Percentiles rank a stretch among this genome's conserved stretches.
Conservation (phyloP, 2,113 vertebrate genomes). For the Archilochus colubris region DNA sequence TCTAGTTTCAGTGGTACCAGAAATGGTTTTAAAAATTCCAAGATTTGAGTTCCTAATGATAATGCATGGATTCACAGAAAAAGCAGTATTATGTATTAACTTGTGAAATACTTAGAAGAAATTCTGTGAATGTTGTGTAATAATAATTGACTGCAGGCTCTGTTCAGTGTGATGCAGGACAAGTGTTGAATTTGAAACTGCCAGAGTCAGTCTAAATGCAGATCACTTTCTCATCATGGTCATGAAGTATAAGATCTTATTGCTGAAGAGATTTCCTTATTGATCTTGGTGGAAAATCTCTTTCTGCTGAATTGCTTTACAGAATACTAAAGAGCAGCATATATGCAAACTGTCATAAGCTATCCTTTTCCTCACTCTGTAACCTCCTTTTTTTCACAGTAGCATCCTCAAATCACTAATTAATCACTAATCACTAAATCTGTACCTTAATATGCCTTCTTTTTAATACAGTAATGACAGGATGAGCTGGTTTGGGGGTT, state of each 20-base stretch:
- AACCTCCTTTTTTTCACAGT: not conserved
- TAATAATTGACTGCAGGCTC: not conserved
- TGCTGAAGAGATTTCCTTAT: not conserved
- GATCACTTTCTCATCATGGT: not conserved
- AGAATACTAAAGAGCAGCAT: not conserved
- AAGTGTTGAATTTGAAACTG: not conserved
- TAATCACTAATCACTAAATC: not conserved
- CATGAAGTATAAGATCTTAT: not conserved
- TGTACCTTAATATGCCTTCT: not conserved
- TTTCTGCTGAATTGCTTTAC: not conserved
- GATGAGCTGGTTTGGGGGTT: not conserved
- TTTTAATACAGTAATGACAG: not conserved
- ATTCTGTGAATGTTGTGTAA: not conserved
- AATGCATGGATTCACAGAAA: not conserved
- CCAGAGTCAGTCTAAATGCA: not conserved
- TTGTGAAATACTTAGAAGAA: not conserved
- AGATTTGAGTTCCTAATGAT: not conserved
- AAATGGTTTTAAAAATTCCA: not conserved
- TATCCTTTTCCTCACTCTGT: not conserved
- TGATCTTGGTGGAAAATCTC: constrained; percentile 7
- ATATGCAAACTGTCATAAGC: not conserved
- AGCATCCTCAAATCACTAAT: not conserved
- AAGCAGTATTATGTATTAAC: not conserved
- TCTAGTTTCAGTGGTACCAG: not conserved
- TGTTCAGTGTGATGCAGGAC: not conserved